Percentiles rank a stretch among this genome's conserved stretches.
phyloP scores from a whole-genome alignment of 2,888 invertebrate genomes.

The Stegophylla sp. region DNA sequence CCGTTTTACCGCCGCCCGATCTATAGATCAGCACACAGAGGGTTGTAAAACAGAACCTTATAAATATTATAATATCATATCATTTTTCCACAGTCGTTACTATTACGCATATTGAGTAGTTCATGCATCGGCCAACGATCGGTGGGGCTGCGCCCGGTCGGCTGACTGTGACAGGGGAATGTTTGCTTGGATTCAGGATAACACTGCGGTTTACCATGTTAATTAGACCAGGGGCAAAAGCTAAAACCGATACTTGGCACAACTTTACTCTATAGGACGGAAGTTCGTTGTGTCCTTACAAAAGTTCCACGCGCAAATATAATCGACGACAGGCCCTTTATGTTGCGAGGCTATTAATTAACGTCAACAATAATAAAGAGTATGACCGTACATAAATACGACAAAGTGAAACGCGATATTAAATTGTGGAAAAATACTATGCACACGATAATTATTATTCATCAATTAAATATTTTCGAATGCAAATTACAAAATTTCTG shows the following conservation, averaged over 20 bases:
- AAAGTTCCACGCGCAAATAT: constrained; percentile 17
- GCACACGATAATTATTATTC: no score
- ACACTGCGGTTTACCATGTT: constrained; percentile 26
- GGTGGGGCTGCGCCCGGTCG: neutral
- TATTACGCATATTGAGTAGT: no score
- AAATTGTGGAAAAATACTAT: neutral
- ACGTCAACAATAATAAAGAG: neutral
- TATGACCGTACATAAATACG: neutral
- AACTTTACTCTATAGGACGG: constrained; percentile 1
- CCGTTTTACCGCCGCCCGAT: no score
- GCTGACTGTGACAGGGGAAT: constrained; percentile 38
- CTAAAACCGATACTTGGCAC: constrained; percentile 28
- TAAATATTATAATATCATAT: neutral
- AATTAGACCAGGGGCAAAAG: constrained; percentile 16
- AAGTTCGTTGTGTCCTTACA: constrained; percentile 23
- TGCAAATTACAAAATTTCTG: no score
- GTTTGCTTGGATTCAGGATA: constrained; percentile 17
- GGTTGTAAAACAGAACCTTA: neutral
- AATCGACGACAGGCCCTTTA: neutral
- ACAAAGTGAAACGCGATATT: neutral
- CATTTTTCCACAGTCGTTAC: neutral
- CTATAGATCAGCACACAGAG: no score
- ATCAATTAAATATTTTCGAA: no score
- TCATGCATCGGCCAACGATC: neutral
- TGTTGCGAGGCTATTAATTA: neutral